Base-by-base conservation (phyloP, 2,113 vertebrate genomes). In the Odobenus rosmarus region DNA sequence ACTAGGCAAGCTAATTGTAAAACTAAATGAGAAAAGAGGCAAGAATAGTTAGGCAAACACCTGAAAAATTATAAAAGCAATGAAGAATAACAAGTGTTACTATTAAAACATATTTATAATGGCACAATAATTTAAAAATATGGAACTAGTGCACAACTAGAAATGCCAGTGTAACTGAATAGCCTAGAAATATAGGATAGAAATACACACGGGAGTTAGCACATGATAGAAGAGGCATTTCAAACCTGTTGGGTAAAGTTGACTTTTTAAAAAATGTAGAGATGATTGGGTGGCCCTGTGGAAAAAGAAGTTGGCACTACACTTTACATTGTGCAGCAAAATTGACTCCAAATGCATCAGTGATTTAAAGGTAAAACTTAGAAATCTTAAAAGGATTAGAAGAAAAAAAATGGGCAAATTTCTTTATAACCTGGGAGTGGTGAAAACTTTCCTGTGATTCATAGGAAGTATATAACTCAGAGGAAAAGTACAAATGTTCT, bases 31-130 rank as follows among this genome's bases (percentile, higher is more conserved):
- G 23, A 61, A 93, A 93, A 88, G 1, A 90, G 62, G 74, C 6
- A 62, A 90, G 64, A 94, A 39, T 57, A 83, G 55, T 7, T 90
- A 53, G 46, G 36, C 9, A 96, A 85, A 95, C 51, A 11, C 13
- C 82, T 88, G 36, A 76, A 93, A 97, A 96, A 77, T 57, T 91
- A 51, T 46, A 88, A 95, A 74, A 95, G 11, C n/a, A 95, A 61
- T 3, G 3, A 90, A 71, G 77, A 96, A 86, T 86, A 42, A 59
- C 53, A 96, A 96, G 16, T 67, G 24, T 39, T 76, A n/a, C 36
- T 79, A 74, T 19, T 80, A 77, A 80, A 74, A 80, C 3, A 67
- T 77, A 81, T 83, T 88, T 84, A 84, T 42, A 88, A 91, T 91
- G 55, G 9, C 26, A 88, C 3, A 64, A 64, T 86, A 77, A 95